phyloP scores from a whole-genome alignment of 2,113 vertebrate genomes.

The Brachionichthys hirsutus region DNA sequence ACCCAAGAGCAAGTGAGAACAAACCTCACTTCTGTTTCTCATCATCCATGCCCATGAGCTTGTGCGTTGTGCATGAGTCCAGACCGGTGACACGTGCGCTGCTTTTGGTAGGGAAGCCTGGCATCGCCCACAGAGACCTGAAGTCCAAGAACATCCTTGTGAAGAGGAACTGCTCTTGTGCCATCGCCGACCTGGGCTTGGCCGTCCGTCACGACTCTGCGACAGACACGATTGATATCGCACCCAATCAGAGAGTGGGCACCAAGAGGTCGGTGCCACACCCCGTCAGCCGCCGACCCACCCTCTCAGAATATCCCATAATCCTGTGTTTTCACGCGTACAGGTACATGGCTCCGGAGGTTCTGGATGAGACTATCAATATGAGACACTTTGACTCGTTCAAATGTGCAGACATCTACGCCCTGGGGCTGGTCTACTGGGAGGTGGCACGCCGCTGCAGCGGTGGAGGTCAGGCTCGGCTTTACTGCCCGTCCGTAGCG shows the following conservation, averaged over 20 bases:
- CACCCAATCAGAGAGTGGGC: slow-evolving; percentile 93
- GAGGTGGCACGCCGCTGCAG: slow-evolving; percentile 94
- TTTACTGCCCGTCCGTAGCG: slow-evolving; percentile 7
- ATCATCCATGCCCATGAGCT: too few relatives aligned
- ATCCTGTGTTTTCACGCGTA: slow-evolving; percentile 15
- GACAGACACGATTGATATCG: slow-evolving; percentile 94
- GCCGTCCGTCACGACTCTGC: slow-evolving; percentile 92
- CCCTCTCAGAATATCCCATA: slow-evolving; percentile 4
- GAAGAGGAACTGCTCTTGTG: slow-evolving; percentile 94
- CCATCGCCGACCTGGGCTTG: slow-evolving; percentile 93
- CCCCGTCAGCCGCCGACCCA: neutral
- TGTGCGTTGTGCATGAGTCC: too few relatives aligned
- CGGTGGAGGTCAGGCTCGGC: slow-evolving; percentile 82
- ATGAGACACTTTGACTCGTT: slow-evolving; percentile 98
- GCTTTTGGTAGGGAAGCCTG: slow-evolving; percentile 85
- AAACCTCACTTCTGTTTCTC: too few relatives aligned
- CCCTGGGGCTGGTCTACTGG: slow-evolving; percentile 94
- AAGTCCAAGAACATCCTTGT: slow-evolving; percentile 98
- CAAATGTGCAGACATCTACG: slow-evolving; percentile 96
- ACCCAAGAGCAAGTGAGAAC: too few relatives aligned
- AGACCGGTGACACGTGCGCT: neutral
- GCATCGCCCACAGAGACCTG: slow-evolving; percentile 94
- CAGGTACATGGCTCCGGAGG: slow-evolving; percentile 98
- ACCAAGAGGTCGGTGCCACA: slow-evolving; percentile 85
- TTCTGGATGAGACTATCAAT: slow-evolving; percentile 95